Percentiles rank a stretch among this genome's conserved stretches.
These are phyloP conservation scores for Mesembrinibis cayennensis DNA, from an alignment of 2,113 vertebrate genomes.

Conservation along the genomic window DNA sequence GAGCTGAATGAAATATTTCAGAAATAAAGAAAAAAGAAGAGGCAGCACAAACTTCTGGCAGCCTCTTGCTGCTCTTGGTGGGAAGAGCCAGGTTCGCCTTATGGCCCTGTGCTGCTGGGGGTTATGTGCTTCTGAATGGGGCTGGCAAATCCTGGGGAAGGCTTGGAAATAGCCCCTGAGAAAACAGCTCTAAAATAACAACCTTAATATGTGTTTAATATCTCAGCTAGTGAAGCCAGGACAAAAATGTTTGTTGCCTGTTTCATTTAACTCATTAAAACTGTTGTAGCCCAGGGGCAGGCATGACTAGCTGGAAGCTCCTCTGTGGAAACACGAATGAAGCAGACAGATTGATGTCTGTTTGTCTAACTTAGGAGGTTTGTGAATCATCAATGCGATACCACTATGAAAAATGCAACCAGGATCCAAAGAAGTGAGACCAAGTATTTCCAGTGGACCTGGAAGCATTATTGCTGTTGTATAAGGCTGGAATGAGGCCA, in stretches of 20 bases:
- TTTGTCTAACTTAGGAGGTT: background rate
- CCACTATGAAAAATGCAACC: background rate
- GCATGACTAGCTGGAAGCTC: background rate
- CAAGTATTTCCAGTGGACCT: background rate
- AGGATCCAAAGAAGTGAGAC: background rate
- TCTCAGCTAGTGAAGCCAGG: background rate
- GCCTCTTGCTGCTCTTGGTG: background rate
- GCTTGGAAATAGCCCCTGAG: background rate
- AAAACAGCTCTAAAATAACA: background rate
- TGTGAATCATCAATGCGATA: rapidly evolving
- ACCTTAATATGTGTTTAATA: background rate
- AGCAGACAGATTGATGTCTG: background rate
- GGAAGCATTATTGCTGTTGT: background rate
- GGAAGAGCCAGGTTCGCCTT: background rate
- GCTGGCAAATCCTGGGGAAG: background rate
- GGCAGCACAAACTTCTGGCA: background rate
- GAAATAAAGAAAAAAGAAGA: background rate
- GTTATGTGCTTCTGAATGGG: background rate
- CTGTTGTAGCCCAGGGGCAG: background rate
- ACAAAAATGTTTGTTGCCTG: background rate
- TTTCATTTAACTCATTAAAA: background rate
- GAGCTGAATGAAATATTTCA: constrained; percentile 37
- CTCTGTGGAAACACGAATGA: background rate
- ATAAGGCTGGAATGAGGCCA: rapidly evolving
- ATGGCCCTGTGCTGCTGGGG: background rate